Evolutionary conservation across 2,113 vertebrate species (phyloP).

Genomic region (Candoia aspera): DNA sequence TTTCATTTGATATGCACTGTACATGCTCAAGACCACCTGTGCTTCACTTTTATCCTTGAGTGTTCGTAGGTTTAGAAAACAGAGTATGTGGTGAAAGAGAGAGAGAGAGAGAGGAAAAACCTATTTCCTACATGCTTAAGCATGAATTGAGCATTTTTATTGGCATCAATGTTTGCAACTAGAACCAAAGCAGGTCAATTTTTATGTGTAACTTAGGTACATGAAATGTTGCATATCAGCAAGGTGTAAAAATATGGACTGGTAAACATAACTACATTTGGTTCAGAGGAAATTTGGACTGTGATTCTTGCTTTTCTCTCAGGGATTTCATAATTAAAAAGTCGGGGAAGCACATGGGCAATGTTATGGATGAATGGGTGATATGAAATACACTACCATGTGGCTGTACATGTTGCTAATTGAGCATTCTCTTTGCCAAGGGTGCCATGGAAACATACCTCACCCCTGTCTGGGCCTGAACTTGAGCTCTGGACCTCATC

Average conservation of each 20-base stretch:
- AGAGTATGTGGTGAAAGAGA: too few relatives aligned
- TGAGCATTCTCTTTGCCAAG: background rate
- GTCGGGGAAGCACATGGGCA: background rate
- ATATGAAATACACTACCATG: constrained; percentile 8
- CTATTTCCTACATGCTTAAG: background rate
- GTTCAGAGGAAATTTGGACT: background rate
- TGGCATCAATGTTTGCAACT: background rate
- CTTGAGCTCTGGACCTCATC: background rate
- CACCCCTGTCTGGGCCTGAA: constrained; percentile 5
- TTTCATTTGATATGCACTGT: background rate
- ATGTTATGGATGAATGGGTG: background rate
- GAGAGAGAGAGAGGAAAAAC: background rate
- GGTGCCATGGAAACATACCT: constrained; percentile 31
- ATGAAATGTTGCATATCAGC: background rate
- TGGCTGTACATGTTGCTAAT: background rate
- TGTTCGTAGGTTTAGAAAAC: too few relatives aligned
- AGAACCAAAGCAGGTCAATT: background rate
- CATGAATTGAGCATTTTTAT: background rate
- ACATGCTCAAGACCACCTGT: background rate
- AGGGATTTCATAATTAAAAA: background rate
- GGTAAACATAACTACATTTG: background rate
- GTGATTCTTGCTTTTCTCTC: background rate
- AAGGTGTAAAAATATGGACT: background rate
- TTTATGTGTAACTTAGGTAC: background rate
- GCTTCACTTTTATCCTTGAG: background rate